Evolutionary conservation across 2,113 vertebrate genomes (phyloP), one percentile per base, ranked within the genome.

Genomic region (Myanophis thanlyinensis): DNA sequence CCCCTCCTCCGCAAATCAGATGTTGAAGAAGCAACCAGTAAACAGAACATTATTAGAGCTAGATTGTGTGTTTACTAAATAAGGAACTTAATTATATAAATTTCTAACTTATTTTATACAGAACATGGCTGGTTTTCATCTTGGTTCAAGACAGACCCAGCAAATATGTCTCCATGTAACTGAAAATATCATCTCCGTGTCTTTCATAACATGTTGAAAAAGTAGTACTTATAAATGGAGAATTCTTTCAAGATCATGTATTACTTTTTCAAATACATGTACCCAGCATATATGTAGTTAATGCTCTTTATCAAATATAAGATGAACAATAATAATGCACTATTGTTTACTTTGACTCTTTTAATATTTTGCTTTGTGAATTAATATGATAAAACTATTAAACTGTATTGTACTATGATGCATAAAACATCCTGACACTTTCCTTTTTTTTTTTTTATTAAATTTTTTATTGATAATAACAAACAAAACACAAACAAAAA

Each of bases 101-200:
- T 20, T 90, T 87, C 48, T 86, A 89, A 92, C 30, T 94, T 90
- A 67, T 44, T 94, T 95, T 93, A 87, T 92, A 97, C 95, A 98
- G 98, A 97, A 93, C 97, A 95, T 85, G 97, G 96, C 88, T 93
- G 93, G 94, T 94, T 95, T 87, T 6, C 85, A 5, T 4, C 0
- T 88, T 93, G 97, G 22, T 89, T 97, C 94, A 98, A 97, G 95
- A 98, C 95, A 0, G 97, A 98, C 54, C 96, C 96, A 9, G 97
- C 95, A 10, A 96, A 98, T 0, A 91, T 97, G 93, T 93, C 96
- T 49, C 96, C 97, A 0, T 98, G 98, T 85, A 95, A 95, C 23
- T 85, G 87, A 54, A 93, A 52, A 86, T 86, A 46, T 18, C 51
- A 18, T 92, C 88, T 46, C 51, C 90, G 5, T 80, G 20, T 80